Evolutionary conservation across 1,140 invertebrate genomes (phyloP).

Genomic region (Aporrectodea caliginosa): DNA sequence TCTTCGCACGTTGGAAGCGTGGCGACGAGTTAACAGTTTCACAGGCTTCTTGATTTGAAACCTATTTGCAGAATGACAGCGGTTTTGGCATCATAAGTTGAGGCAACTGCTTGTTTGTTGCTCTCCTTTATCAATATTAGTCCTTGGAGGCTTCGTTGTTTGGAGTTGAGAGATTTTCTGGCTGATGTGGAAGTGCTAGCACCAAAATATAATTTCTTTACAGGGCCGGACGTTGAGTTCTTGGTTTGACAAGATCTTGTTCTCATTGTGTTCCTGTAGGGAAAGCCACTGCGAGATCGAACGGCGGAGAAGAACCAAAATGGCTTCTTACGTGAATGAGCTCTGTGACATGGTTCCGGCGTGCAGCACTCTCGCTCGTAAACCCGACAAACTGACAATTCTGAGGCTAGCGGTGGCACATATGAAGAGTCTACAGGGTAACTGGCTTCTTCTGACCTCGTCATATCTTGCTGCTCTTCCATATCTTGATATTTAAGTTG

Average conservation of each 20-base stretch:
- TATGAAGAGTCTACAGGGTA: conserved; percentile 93
- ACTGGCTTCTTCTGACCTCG: background rate
- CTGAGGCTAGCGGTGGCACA: conserved; percentile 99
- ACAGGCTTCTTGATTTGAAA: too few species aligned
- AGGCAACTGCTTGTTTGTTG: too few species aligned
- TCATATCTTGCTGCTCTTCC: background rate
- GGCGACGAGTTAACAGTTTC: too few species aligned
- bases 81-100: background rate
- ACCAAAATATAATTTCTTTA: background rate
- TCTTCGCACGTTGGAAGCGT: too few species aligned
- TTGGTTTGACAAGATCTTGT: too few species aligned
- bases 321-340: conserved; percentile 99
- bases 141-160: background rate
- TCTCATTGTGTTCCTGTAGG: conserved; percentile 52
- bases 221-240: background rate
- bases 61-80: background rate
- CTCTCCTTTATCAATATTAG: background rate
- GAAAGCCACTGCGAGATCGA: conserved; percentile 99
- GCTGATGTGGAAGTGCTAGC: background rate
- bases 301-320: conserved; percentile 94
- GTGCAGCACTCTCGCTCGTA: conserved; percentile 90
- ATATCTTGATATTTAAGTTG: background rate
- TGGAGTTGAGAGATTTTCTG: background rate
- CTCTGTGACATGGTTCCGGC: conserved; percentile 99
- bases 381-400: conserved; percentile 99